phyloP scores from a whole-genome alignment of 2,888 invertebrate genomes.

The Calliopum simillimum region DNA sequence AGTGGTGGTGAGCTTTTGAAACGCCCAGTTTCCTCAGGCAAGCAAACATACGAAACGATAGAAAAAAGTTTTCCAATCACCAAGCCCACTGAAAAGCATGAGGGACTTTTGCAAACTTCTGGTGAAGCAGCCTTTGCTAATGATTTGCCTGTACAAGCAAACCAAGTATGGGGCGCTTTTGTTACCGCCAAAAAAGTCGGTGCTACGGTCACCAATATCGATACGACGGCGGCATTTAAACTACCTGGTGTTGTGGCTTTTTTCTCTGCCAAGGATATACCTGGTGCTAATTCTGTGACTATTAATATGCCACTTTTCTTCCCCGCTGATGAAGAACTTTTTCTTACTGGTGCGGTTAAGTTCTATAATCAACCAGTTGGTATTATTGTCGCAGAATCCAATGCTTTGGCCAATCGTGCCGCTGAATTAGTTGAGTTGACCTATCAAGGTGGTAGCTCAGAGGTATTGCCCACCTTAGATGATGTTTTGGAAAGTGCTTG shows the following conservation, averaged over 20 bases:
- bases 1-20: constrained; percentile 73
- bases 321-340: constrained; percentile 64
- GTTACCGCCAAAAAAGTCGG: constrained; percentile 72
- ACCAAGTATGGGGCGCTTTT: constrained; percentile 75
- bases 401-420: constrained; percentile 72
- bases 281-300: constrained; percentile 72
- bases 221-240: constrained; percentile 72
- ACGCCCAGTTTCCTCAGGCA: constrained; percentile 75
- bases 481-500: constrained; percentile 68
- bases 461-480: constrained; percentile 60
- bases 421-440: constrained; percentile 70
- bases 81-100: constrained; percentile 80
- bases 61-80: constrained; percentile 80
- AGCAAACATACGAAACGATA: constrained; percentile 78
- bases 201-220: constrained; percentile 72
- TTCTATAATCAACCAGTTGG: constrained; percentile 83
- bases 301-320: constrained; percentile 47
- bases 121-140: constrained; percentile 85
- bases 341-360: constrained; percentile 55
- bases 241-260: constrained; percentile 75
- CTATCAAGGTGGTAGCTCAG: constrained; percentile 64
- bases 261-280: constrained; percentile 76
- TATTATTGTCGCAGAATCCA: constrained; percentile 76
- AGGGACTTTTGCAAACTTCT: constrained; percentile 75
- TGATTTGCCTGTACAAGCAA: constrained; percentile 75